Percentiles rank a stretch among this genome's conserved stretches.
phyloP scores from a whole-genome alignment of 2,113 vertebrate species.

The Diglossa brunneiventris region DNA sequence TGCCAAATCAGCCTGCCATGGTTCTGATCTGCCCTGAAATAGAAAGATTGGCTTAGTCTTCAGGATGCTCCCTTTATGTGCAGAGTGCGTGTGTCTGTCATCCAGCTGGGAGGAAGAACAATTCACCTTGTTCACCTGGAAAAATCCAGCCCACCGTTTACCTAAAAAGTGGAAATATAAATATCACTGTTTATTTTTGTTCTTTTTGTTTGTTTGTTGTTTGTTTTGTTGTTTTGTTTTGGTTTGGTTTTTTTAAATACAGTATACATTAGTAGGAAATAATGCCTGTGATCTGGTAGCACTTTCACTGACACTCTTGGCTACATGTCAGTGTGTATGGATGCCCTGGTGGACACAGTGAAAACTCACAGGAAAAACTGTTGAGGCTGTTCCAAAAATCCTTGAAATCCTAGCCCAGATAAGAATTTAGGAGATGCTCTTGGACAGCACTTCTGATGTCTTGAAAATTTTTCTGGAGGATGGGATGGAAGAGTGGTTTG shows the following conservation, averaged over 20 bases:
- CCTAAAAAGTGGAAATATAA: not conserved
- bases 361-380: not conserved
- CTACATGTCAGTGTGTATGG: accelerated
- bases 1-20: not conserved
- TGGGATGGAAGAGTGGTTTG: not conserved
- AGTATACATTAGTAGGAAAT: not conserved
- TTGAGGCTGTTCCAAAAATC: not conserved
- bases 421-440: not conserved
- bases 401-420: not conserved
- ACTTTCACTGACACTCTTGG: not conserved
- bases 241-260: not conserved
- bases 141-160: not conserved
- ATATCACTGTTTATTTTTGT: too few relatives aligned
- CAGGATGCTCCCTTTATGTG: not conserved
- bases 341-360: not conserved
- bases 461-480: not conserved
- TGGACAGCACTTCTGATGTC: not conserved
- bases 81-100: not conserved
- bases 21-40: not conserved
- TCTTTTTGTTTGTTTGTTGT: not conserved
- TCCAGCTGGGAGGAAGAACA: not conserved
- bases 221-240: not conserved
- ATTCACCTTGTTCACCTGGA: not conserved
- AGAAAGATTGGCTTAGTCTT: not conserved
- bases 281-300: not conserved